A percentile compares a stretch with the other conserved stretches of the same genome.
These are phyloP conservation scores for Seriola dumerili DNA, from an alignment of 2,113 vertebrate genomes.

Conservation along the genomic window DNA sequence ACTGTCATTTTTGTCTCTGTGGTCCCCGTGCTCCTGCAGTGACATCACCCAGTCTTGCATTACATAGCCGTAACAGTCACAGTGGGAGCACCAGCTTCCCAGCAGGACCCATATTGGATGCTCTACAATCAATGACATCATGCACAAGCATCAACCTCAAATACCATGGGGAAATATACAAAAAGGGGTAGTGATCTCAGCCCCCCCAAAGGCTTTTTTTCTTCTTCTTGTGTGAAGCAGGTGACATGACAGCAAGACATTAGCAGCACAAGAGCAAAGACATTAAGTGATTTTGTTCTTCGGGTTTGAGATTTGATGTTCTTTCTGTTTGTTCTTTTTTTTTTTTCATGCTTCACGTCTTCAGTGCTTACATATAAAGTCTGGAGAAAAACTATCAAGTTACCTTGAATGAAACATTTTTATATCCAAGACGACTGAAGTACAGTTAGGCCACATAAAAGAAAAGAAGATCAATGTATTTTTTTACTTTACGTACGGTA, in stretches of 20 bases:
- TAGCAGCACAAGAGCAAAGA: constrained; percentile 36
- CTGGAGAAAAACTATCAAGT: not conserved
- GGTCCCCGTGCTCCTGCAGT: constrained; percentile 38
- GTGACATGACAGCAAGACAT: constrained; percentile 47
- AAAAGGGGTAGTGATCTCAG: constrained; percentile 59
- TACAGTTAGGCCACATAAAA: not conserved
- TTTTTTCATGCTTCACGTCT: not conserved
- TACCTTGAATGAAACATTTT: constrained; percentile 10
- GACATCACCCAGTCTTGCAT: constrained; percentile 76
- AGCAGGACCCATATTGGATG: constrained; percentile 70
- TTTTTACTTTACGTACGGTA: not conserved
- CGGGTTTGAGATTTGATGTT: constrained; percentile 12
- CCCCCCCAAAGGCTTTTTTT: not conserved
- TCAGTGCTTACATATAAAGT: not conserved
- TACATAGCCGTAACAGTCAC: constrained; percentile 70
- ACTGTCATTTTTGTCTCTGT: constrained; percentile 9
- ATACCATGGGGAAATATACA: constrained; percentile 43
- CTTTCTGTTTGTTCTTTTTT: constrained; percentile 12
- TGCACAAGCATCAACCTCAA: constrained; percentile 47
- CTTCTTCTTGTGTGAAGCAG: constrained; percentile 20
- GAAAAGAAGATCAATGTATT: not conserved
- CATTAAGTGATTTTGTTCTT: constrained; percentile 27
- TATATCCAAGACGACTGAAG: not conserved
- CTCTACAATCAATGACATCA: constrained; percentile 74
- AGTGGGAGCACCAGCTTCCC: constrained; percentile 68